Evolutionary conservation across 2,113 vertebrate genomes (phyloP).

Genomic region (Albula goreensis): DNA sequence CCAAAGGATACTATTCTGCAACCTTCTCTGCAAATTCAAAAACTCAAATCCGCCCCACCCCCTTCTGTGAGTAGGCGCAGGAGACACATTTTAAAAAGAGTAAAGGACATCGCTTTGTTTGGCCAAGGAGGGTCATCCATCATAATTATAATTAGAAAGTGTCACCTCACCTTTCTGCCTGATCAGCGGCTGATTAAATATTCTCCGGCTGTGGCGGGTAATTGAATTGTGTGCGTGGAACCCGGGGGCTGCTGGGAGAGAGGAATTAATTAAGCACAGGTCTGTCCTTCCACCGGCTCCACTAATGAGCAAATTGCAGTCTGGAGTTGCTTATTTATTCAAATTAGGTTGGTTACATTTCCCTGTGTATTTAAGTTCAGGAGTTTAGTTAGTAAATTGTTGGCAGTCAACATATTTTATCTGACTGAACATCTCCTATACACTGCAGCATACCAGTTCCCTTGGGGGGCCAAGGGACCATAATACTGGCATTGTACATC

Average conservation of each 20-base stretch:
- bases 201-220: slow-evolving; percentile 45
- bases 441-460: neutral
- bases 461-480: neutral
- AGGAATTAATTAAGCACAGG: slow-evolving; percentile 43
- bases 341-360: slow-evolving; percentile 26
- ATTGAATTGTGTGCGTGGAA: slow-evolving; percentile 46
- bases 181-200: slow-evolving; percentile 57
- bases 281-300: slow-evolving; percentile 34
- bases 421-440: slow-evolving; percentile 1
- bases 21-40: slow-evolving; percentile 18
- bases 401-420: slow-evolving; percentile 5
- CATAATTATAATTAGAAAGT: slow-evolving; percentile 58
- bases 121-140: slow-evolving; percentile 47
- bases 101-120: slow-evolving; percentile 45
- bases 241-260: slow-evolving; percentile 35
- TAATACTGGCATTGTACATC: neutral
- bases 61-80: neutral
- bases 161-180: slow-evolving; percentile 56
- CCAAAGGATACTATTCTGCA: neutral
- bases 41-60: slow-evolving; percentile 9
- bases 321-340: slow-evolving; percentile 34
- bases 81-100: slow-evolving; percentile 24
- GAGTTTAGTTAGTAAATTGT: slow-evolving; percentile 28
- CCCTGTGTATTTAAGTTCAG: slow-evolving; percentile 6
- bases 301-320: slow-evolving; percentile 39